Percentiles rank a stretch among this genome's conserved stretches.
phyloP scores from a whole-genome alignment of 1,140 invertebrate species.

The Leptinotarsa lineolata region DNA sequence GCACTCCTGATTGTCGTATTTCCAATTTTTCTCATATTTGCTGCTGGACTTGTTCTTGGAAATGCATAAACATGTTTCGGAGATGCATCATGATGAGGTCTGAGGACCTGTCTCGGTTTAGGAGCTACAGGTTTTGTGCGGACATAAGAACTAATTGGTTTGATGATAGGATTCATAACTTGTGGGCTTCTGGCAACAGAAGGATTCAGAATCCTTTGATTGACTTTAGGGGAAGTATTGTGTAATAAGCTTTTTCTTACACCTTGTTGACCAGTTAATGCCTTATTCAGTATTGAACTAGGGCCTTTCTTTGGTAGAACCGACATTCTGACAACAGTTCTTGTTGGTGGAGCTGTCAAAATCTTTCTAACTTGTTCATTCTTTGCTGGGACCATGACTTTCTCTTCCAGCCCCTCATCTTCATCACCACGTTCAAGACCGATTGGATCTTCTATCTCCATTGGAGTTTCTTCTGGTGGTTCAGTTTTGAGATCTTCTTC shows the following conservation, averaged over 20 bases:
- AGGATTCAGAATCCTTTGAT: slow-evolving; percentile 36
- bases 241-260: slow-evolving; percentile 15
- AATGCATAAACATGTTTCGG: slow-evolving; percentile 37
- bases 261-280: slow-evolving; percentile 30
- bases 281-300: slow-evolving; percentile 47
- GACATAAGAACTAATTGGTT: slow-evolving; percentile 7
- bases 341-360: not conserved
- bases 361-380: slow-evolving; percentile 18
- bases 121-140: slow-evolving; percentile 33
- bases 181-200: slow-evolving; percentile 27
- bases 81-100: not conserved
- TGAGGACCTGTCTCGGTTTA: slow-evolving; percentile 8
- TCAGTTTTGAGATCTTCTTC: slow-evolving; percentile 49
- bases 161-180: slow-evolving; percentile 1
- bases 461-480: slow-evolving; percentile 25
- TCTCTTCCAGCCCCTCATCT: not conserved
- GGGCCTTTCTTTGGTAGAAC: not conserved
- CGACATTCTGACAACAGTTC: not conserved
- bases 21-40: slow-evolving; percentile 38
- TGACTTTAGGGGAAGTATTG: slow-evolving; percentile 27
- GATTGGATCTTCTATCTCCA: slow-evolving; percentile 18
- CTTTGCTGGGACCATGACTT: slow-evolving; percentile 7
- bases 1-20: slow-evolving; percentile 40
- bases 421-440: not conserved
- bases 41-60: slow-evolving; percentile 18